Evolutionary conservation across 2,113 vertebrate genomes (phyloP).

Genomic region (Forbesichthys agassizii): DNA sequence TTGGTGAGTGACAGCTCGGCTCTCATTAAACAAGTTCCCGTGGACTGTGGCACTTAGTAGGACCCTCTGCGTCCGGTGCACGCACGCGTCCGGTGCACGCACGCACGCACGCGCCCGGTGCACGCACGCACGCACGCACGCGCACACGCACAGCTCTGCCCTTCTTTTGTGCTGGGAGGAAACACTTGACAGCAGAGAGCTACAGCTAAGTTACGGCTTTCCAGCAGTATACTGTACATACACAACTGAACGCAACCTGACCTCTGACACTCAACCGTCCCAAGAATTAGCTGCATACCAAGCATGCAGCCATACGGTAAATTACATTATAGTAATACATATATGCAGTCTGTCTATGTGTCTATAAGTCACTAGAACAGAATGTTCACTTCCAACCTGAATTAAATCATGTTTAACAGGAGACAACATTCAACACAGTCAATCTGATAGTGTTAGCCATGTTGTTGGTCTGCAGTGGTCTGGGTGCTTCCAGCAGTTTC

Average conservation of each 20-base stretch:
- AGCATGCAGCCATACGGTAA: background rate
- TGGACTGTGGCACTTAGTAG: conserved; percentile 17
- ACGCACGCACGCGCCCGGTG: conserved; percentile 1
- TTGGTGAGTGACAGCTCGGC: conserved; percentile 43
- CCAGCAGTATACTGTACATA: background rate
- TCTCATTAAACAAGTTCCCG: conserved; percentile 34
- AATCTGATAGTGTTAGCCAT: conserved; percentile 45
- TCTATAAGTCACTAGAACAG: conserved; percentile 20
- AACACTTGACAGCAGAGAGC: background rate
- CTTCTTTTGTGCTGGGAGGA: no score
- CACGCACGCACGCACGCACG: background rate
- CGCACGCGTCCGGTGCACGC: background rate
- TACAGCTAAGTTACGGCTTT: background rate
- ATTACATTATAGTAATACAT: background rate
- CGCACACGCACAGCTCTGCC: conserved; percentile 1
- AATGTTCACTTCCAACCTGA: conserved; percentile 46
- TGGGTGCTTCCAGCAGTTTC: conserved; percentile 58
- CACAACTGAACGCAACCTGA: background rate
- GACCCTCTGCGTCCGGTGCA: background rate
- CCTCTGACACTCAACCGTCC: background rate
- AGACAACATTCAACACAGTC: conserved; percentile 45
- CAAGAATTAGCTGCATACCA: background rate
- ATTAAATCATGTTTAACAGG: background rate
- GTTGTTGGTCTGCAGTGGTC: conserved; percentile 50
- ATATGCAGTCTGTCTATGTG: background rate